Conservation (phyloP, 2,797 vertebrate genomes). For the Rhinophrynus dorsalis region DNA sequence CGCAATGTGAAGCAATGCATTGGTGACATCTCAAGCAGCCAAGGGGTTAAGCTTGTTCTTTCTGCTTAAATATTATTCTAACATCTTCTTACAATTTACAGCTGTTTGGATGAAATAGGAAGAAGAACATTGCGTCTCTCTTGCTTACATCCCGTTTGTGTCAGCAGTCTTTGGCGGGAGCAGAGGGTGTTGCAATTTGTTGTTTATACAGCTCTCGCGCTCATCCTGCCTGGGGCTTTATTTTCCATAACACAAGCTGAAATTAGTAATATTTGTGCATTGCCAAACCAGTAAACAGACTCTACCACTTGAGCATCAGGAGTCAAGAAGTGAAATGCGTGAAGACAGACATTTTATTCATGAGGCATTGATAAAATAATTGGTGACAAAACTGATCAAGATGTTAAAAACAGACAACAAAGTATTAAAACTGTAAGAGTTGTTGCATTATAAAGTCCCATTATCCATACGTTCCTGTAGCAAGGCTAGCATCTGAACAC, state of each 20-base stretch:
- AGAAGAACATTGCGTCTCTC: slow-evolving; percentile 20
- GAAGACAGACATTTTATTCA: background rate
- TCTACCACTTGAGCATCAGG: background rate
- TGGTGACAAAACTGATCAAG: background rate
- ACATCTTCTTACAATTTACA: slow-evolving; percentile 2
- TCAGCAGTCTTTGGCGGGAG: background rate
- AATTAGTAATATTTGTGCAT: too few species aligned
- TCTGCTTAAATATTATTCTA: slow-evolving; percentile 6
- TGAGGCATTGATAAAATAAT: background rate
- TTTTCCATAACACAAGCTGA: too few species aligned
- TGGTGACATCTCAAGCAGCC: too few species aligned
- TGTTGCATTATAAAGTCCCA: background rate
- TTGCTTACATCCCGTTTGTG: slow-evolving; percentile 21
- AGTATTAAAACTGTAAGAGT: background rate
- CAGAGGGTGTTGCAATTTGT: slow-evolving; percentile 8
- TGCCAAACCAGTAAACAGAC: too few species aligned
- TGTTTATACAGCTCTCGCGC: background rate
- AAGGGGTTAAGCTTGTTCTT: too few species aligned
- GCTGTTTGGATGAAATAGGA: slow-evolving; percentile 11
- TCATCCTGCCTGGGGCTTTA: too few species aligned
- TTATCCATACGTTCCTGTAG: slow-evolving; percentile 53
- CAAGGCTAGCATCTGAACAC: slow-evolving; percentile 68
- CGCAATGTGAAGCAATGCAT: too few species aligned
- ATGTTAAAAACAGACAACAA: background rate
- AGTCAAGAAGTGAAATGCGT: background rate